Base-by-base conservation (phyloP, 1,140 invertebrate species). In the Propsilocerus akamusi region DNA sequence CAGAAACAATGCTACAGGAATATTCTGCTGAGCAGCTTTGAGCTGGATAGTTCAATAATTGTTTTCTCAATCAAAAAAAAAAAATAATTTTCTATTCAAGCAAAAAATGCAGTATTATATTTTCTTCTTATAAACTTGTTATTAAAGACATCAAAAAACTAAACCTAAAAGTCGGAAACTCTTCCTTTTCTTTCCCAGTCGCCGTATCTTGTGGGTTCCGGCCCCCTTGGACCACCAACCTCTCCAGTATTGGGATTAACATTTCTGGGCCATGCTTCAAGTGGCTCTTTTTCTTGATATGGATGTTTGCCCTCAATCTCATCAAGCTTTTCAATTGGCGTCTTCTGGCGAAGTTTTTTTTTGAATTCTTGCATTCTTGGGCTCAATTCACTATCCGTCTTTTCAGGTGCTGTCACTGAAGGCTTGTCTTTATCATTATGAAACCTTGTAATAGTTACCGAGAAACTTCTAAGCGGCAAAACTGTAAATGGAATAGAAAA, bases 171-270 rank as follows among this genome's bases (percentile, higher is more conserved):
- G 69, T 99, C 96, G 8, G 87, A 77, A 11, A 96, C 91, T 61
- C 95, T 72, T 51, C 97, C 97, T 71, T 99, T 99, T 54, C 95
- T 74, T 65, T 99, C 97, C 96, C 97, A 99, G 71, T 99, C 97
- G 4, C 95, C 96, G 71, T 96, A 99, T 56, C 96, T 74, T 25
- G 97, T 99, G 25, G 97, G 97, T 72, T 99, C 96, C 3, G 94
- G 96, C 20, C 97, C 97, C 59, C 76, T 73, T 8, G 96, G 97
- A 10, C 97, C 96, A 53, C 88, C 88, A 51, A 90, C 68, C 73
- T 98, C 94, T 12, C 93, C 96, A 17, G 95, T 98, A 52, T 78
- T 57, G 7, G 93, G 94, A 70, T 99, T 98, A 7, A 68, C 81
- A 57, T 86, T 78, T 64, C 96, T 73, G 6, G 92, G 91, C 73